Evolutionary conservation across 2,797 vertebrate genomes (phyloP).

Genomic region (Enteromius anoplus): DNA sequence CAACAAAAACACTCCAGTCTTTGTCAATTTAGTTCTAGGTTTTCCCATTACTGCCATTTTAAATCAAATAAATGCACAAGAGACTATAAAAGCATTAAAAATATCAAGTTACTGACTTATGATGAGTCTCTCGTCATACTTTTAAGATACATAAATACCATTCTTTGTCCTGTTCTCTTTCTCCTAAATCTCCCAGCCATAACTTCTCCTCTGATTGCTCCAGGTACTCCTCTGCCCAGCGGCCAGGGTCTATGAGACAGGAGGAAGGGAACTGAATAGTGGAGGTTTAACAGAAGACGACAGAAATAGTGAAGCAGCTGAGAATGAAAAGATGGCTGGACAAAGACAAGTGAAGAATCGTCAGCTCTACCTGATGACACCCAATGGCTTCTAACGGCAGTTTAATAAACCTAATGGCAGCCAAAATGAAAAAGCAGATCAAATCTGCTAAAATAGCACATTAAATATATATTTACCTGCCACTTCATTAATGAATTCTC

Average conservation of each 20-base stretch:
- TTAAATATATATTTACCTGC: constrained; percentile 77
- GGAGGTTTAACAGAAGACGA: constrained; percentile 2
- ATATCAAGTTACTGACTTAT: not conserved
- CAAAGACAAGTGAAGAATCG: not conserved
- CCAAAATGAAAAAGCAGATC: not conserved
- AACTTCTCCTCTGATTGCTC: constrained; percentile 98
- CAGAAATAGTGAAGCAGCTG: fast-evolving
- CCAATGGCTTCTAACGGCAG: not conserved
- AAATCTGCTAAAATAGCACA: not conserved
- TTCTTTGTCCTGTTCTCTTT: constrained; percentile 81
- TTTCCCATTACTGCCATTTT: not conserved
- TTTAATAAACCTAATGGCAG: not conserved
- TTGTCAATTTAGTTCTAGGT: not conserved
- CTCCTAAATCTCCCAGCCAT: constrained; percentile 92
- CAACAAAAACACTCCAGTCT: not conserved
- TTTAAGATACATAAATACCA: constrained; percentile 76
- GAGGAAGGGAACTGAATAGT: not conserved
- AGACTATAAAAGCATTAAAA: not conserved
- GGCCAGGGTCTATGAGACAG: constrained; percentile 82
- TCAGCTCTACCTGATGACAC: not conserved
- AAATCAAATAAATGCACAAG: not conserved
- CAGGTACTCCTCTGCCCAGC: constrained; percentile 98
- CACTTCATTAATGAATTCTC: constrained; percentile 95
- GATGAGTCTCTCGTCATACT: not conserved
- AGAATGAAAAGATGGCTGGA: not conserved